Percentiles rank a stretch among this genome's conserved stretches.
Conservation (phyloP, 2,797 vertebrate genomes). For the Pseudochirops corinnae region DNA sequence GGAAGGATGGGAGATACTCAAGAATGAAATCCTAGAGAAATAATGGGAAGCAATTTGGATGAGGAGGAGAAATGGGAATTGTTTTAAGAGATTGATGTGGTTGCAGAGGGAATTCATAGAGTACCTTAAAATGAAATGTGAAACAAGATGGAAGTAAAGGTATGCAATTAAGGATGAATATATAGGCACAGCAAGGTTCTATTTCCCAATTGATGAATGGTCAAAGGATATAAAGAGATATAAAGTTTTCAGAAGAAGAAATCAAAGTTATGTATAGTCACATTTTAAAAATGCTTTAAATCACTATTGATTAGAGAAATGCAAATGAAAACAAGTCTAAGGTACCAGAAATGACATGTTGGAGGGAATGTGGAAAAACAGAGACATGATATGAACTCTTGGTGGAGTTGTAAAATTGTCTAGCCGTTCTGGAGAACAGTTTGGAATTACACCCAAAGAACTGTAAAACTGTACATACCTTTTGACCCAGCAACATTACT, state of each 20-base stretch:
- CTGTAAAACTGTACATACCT: too few relatives aligned
- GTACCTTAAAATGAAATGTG: not conserved
- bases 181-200: not conserved
- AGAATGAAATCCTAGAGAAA: not conserved
- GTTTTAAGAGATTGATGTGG: not conserved
- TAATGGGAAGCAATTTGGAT: not conserved
- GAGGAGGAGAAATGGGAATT: not conserved
- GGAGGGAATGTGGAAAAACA: too few relatives aligned
- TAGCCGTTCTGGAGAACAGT: too few relatives aligned
- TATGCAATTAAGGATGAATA: not conserved
- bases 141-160: not conserved
- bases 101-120: not conserved
- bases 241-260: not conserved
- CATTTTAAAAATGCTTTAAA: not conserved
- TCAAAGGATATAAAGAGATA: not conserved
- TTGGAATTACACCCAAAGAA: too few relatives aligned
- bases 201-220: not conserved
- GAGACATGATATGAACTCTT: too few relatives aligned
- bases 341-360: too few relatives aligned
- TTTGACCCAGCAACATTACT: too few relatives aligned
- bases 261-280: not conserved
- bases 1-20: not conserved
- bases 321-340: too few relatives aligned
- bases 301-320: too few relatives aligned
- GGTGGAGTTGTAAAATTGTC: too few relatives aligned